These are phyloP conservation scores for Hydropotes inermis DNA, from an alignment of 2,113 vertebrate species.

Conservation along the genomic window DNA sequence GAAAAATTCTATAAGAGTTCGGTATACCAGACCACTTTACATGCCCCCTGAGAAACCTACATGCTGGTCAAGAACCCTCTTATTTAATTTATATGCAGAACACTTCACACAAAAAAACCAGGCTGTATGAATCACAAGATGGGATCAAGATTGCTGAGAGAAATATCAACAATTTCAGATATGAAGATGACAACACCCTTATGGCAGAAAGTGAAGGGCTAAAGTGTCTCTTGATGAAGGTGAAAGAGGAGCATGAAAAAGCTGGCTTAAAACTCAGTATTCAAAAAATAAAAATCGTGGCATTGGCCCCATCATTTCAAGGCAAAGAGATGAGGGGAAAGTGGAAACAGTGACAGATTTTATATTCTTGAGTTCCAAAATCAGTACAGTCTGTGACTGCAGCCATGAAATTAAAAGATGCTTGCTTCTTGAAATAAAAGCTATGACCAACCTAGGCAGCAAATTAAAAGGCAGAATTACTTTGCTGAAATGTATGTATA, in stretches of 20 bases:
- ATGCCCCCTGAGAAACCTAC: not conserved
- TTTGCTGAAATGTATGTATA: not conserved
- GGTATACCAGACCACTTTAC: not conserved
- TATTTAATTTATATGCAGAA: not conserved
- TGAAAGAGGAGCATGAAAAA: not conserved
- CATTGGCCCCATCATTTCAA: not conserved
- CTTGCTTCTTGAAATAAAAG: not conserved
- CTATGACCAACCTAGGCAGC: not conserved
- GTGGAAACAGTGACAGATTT: not conserved
- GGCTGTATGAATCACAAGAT: not conserved
- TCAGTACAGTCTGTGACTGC: not conserved
- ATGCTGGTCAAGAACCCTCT: not conserved
- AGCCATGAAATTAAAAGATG: not conserved
- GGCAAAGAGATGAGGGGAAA: not conserved
- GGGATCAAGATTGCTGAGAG: not conserved
- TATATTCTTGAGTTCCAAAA: not conserved
- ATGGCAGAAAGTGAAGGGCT: not conserved
- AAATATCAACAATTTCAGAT: not conserved
- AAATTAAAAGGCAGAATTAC: not conserved
- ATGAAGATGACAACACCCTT: not conserved
- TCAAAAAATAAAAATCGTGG: not conserved
- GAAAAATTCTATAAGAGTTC: not conserved
- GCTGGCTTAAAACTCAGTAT: not conserved
- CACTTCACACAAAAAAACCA: not conserved
- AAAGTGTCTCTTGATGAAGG: not conserved